These are phyloP conservation scores for Cryptotis parvus DNA, from an alignment of 2,113 vertebrate genomes.

Conservation along the genomic window DNA sequence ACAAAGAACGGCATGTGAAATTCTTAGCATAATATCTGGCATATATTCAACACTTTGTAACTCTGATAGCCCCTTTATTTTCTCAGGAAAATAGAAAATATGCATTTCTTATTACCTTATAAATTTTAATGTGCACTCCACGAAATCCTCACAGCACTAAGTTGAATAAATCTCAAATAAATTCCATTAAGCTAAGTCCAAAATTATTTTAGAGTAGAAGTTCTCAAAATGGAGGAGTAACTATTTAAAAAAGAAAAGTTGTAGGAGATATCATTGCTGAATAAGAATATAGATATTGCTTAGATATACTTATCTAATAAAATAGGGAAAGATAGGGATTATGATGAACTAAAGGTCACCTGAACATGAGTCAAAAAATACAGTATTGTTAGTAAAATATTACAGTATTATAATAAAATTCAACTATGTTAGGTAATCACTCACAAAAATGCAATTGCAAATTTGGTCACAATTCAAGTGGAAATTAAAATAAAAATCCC, in stretches of 20 bases:
- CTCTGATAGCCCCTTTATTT: background rate
- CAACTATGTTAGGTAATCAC: background rate
- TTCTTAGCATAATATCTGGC: background rate
- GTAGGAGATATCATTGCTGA: background rate
- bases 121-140: background rate
- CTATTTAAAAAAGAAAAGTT: background rate
- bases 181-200: background rate
- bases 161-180: background rate
- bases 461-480: background rate
- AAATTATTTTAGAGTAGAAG: background rate
- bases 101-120: background rate
- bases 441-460: background rate
- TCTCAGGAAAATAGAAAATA: slow-evolving; percentile 17
- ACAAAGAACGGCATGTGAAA: background rate
- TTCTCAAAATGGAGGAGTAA: background rate
- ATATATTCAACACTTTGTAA: background rate
- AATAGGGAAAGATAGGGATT: no score
- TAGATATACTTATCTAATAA: no score
- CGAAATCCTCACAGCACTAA: background rate
- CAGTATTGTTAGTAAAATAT: background rate
- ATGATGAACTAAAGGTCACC: no score
- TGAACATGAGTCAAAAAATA: background rate
- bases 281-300: background rate
- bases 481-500: background rate
- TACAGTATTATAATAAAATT: no score